phyloP scores from a whole-genome alignment of 2,888 invertebrate genomes.

The Aspidapion aeneum region DNA sequence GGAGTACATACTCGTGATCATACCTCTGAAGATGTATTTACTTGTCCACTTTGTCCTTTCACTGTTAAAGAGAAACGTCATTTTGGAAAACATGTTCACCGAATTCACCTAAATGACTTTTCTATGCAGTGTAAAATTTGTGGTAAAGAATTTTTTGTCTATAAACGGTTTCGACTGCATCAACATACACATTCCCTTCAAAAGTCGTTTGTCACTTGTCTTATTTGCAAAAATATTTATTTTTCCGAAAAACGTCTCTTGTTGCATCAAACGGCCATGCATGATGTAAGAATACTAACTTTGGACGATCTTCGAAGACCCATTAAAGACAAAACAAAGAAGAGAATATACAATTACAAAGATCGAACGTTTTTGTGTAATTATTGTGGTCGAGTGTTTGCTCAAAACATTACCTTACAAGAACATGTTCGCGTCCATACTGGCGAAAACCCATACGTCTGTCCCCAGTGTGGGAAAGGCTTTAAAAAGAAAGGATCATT shows the following conservation, averaged over 20 bases:
- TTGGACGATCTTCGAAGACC: background rate
- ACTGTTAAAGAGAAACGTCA: slow-evolving; percentile 24
- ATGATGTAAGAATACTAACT: slow-evolving; percentile 15
- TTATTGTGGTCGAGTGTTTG: slow-evolving; percentile 38
- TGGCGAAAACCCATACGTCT: slow-evolving; percentile 49
- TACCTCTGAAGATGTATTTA: background rate
- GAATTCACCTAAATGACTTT: slow-evolving; percentile 41
- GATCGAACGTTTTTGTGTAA: slow-evolving; percentile 39
- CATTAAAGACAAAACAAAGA: background rate
- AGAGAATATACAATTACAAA: slow-evolving; percentile 34
- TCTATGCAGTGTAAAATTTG: slow-evolving; percentile 53
- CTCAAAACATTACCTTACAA: slow-evolving; percentile 33
- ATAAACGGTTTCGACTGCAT: slow-evolving; percentile 52
- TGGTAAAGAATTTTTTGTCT: slow-evolving; percentile 53
- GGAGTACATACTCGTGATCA: background rate
- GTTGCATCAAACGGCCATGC: slow-evolving; percentile 38
- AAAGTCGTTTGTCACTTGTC: slow-evolving; percentile 49
- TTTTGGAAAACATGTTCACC: slow-evolving; percentile 36
- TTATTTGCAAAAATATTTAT: slow-evolving; percentile 52
- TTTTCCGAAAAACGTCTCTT: slow-evolving; percentile 44
- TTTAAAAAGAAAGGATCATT: slow-evolving; percentile 46
- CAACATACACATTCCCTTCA: slow-evolving; percentile 54
- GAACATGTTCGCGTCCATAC: slow-evolving; percentile 43
- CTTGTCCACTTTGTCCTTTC: slow-evolving; percentile 30
- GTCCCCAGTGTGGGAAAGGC: slow-evolving; percentile 46